phyloP scores from a whole-genome alignment of 2,797 vertebrate genomes.

The Hafferia zeledoni region DNA sequence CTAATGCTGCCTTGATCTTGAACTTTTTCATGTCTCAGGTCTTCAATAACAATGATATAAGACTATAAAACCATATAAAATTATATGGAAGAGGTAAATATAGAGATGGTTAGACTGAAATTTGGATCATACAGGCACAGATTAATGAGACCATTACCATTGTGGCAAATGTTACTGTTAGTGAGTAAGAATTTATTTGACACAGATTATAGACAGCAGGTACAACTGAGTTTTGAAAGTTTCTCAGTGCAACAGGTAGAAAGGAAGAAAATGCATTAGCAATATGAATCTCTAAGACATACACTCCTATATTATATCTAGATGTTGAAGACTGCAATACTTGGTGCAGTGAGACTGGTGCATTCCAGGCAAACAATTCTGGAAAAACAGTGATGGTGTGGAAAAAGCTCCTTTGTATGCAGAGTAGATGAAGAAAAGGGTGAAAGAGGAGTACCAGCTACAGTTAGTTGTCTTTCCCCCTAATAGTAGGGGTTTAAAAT shows the following conservation, averaged over 20 bases:
- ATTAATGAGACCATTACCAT: not conserved
- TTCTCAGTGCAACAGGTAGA: not conserved
- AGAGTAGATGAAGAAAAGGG: not conserved
- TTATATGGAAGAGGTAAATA: not conserved
- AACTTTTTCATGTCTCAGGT: not conserved
- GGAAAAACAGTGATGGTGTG: not conserved
- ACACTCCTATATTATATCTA: not conserved
- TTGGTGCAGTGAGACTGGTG: not conserved
- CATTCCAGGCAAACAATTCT: not conserved
- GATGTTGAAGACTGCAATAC: not conserved
- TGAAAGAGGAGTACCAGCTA: not conserved
- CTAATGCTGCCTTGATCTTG: not conserved
- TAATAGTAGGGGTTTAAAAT: not conserved
- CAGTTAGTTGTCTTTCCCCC: not conserved
- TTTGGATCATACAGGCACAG: not conserved
- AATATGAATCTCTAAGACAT: not conserved
- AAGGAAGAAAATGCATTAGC: not conserved
- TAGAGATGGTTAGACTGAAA: not conserved
- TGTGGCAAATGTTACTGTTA: not conserved
- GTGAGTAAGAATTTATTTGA: not conserved
- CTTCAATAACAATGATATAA: not conserved
- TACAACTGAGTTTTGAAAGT: not conserved
- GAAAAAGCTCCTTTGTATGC: not conserved
- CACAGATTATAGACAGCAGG: not conserved
- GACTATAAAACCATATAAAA: not conserved